These are phyloP conservation scores for Onychorhynchus coronatus DNA, from an alignment of 2,113 vertebrate genomes.

Conservation along the genomic window DNA sequence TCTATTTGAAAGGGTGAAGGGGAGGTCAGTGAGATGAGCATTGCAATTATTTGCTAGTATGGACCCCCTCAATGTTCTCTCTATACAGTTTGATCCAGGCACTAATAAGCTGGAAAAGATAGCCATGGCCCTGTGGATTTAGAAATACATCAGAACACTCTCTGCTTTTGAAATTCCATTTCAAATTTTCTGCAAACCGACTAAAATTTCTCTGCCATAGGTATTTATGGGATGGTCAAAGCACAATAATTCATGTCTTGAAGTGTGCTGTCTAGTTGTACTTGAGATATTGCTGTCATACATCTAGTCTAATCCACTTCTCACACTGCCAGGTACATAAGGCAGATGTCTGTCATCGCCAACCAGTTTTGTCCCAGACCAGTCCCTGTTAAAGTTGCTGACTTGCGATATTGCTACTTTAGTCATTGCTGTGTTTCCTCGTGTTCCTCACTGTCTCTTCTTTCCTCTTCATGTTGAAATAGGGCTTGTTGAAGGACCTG, in stretches of 20 bases:
- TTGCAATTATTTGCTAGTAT: not conserved
- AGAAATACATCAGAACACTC: not conserved
- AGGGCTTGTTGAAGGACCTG: slow-evolving; percentile 27
- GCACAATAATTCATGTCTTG: not conserved
- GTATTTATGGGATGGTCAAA: not conserved
- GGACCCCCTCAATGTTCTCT: not conserved
- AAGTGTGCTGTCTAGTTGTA: not conserved
- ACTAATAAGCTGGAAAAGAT: not conserved
- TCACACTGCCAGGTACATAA: not conserved
- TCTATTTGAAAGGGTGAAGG: not conserved
- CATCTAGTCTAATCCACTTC: not conserved
- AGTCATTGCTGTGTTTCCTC: not conserved
- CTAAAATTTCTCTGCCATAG: not conserved
- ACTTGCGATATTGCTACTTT: not conserved
- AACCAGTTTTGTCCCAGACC: not conserved
- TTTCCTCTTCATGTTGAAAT: slow-evolving; percentile 41
- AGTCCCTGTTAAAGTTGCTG: not conserved
- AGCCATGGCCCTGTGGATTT: not conserved
- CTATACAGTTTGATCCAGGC: not conserved
- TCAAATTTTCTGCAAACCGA: not conserved
- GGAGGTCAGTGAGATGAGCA: not conserved
- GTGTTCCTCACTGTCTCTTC: not conserved
- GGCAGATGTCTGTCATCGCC: not conserved
- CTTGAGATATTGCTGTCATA: not conserved
- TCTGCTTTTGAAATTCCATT: not conserved